These are phyloP conservation scores for Panulirus ornatus DNA, from an alignment of 1,140 invertebrate species.

Conservation along the genomic window DNA sequence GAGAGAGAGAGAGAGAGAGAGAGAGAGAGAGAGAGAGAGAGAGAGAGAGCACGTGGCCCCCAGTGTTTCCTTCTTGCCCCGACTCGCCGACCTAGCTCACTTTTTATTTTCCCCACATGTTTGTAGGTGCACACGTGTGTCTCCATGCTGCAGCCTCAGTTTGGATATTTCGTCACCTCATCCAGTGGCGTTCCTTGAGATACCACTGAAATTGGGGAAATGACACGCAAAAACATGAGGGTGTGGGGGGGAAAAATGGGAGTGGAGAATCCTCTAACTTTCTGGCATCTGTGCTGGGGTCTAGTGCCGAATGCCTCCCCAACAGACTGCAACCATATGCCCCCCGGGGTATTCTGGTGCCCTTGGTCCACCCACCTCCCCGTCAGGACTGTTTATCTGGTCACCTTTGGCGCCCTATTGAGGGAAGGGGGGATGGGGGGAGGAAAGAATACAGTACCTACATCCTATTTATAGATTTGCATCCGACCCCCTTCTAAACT, in stretches of 20 bases:
- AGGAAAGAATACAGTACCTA: not conserved
- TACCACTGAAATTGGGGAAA: not conserved
- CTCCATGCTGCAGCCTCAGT: not conserved
- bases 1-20: too few relatives aligned
- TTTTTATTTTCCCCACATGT: not conserved
- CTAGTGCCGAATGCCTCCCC: conserved; percentile 58
- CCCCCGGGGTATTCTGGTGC: conserved; percentile 46
- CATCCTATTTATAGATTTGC: conserved; percentile 13
- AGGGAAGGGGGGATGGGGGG: not conserved
- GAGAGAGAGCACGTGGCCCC: conserved; percentile 59
- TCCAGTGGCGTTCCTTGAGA: not conserved
- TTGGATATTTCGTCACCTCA: not conserved
- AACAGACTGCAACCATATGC: conserved; percentile 68
- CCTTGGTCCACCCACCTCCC: conserved; percentile 8
- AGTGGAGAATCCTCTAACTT: conserved; percentile 16
- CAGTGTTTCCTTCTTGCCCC: conserved; percentile 35
- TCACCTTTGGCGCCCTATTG: conserved; percentile 13
- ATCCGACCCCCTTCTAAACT: not conserved
- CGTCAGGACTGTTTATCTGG: conserved; percentile 18
- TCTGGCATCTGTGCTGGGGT: conserved; percentile 64
- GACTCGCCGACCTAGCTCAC: not conserved
- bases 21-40: not conserved
- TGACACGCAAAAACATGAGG: conserved; percentile 6
- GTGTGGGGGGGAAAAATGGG: conserved; percentile 39
- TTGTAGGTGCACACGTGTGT: too few relatives aligned